Evolutionary conservation across 2,888 invertebrate genomes (phyloP), one percentile per base, ranked within the genome.

Genomic region (Baccha elongata): DNA sequence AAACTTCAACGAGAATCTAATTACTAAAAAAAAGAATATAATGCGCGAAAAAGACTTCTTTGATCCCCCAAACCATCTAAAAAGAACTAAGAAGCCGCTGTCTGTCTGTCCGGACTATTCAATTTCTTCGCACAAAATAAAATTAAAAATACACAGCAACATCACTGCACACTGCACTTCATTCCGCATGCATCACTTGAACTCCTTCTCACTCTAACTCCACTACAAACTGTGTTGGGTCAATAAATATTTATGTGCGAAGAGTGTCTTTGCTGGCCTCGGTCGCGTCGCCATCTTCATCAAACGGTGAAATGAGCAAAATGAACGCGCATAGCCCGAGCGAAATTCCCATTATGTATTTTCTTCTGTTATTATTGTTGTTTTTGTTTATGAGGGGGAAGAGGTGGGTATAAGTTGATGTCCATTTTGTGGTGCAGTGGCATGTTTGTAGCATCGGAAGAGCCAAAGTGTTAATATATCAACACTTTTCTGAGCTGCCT

Each of bases 381-480:
- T 64, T 64, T 13, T 37, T 35, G 23, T 50, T 64, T 32, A 37
- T 2, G 7, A 23, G n/a, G 17, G 44, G n/a, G n/a, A 19, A 35
- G 60, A 26, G n/a, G 46, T 26, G 32, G 23, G 44, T 40, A n/a
- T n/a, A n/a, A 42, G 35, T 74, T 46, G 58, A 60, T 73, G 79
- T 67, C 79, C 73, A 52, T 67, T 60, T 79, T 58, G 73, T 67
- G 73, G 52, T 42, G 62, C 48, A 69, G 69, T 80, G 75, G 75
- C 65, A 75, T 80, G 81, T 81, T 81, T 81, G 76, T 67, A 67
- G 76, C 83, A 73, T 83, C 60, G 71, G 81, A 83, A 68, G 78
- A 83, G 55, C 83, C 58, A 83, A 78, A 83, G 83, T 83, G 83
- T 83, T 83, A 73, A 83, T 83, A 83, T 73, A 78, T 83, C 72